Base-by-base conservation (phyloP, 2,888 invertebrate genomes). In the Thera britannica region DNA sequence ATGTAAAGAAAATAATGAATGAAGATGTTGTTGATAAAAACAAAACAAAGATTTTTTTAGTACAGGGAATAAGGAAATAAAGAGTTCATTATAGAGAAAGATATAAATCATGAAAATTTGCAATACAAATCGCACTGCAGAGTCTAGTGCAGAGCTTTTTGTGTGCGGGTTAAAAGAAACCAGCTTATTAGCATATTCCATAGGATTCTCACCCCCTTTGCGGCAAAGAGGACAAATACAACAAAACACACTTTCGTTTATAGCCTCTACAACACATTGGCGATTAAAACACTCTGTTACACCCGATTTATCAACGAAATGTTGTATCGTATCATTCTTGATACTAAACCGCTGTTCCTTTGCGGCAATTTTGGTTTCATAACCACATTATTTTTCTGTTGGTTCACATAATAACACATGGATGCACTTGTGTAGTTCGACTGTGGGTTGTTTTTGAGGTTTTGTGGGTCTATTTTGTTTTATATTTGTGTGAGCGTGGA, bases 71-170 rank as follows among this genome's bases (percentile, higher is more conserved):
- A 48, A 41, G 3, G 9, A 64, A 62, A 58, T 49, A 65, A 58
- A 54, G 46, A 68, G 59, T 61, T 56, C 1, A 66, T 62, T 54
- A 68, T 73, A 72, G 64, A 73, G 71, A 73, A 72, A 70, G 72
- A 77, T 75, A 81, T 80, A 82, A 81, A 80, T 81, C 75, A 76
- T 79, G 80, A 82, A 85, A 92, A 93, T 91, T 92, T 90, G 92
- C 93, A 93, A 92, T 85, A 87, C 92, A 93, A 92, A 93, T 92
- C 90, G 90, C 92, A 93, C 90, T 93, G 93, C 93, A 93, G 93
- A 90, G 85, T 87, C 86, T 87, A 89, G 92, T 93, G 93, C 93
- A 92, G 93, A 90, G 90, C 87, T 93, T 93, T 92, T 92, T 92
- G 90, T 91, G 85, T 87, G 86, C 86, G 88, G 83, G 86, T 85